These are phyloP conservation scores for Stichodactyla mertensii DNA, from an alignment of 64 coral and sea anemone species.

Conservation along the genomic window DNA sequence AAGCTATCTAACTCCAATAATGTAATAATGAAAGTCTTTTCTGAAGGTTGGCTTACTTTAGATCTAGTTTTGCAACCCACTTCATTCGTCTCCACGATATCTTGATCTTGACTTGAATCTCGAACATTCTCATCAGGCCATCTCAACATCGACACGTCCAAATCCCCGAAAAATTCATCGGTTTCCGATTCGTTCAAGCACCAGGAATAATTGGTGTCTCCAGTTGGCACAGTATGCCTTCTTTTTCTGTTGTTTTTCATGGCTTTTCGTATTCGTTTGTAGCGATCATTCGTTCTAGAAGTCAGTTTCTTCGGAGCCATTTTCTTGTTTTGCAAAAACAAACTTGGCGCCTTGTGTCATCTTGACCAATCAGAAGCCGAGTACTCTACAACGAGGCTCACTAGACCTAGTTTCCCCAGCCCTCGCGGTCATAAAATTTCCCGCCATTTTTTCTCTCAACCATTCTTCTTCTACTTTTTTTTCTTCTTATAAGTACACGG, in stretches of 20 bases:
- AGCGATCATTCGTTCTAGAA: conserved; percentile 12
- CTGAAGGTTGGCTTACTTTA: conserved; percentile 20
- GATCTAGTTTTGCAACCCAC: neutral
- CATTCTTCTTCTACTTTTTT: neutral
- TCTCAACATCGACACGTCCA: conserved; percentile 58
- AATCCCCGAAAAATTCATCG: conserved; percentile 50
- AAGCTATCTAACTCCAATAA: neutral
- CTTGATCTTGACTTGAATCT: conserved; percentile 56
- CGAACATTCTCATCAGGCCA: conserved; percentile 70
- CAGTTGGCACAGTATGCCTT: neutral
- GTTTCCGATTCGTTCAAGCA: conserved; percentile 31
- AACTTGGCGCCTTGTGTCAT: conserved; percentile 4
- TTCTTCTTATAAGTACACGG: neutral
- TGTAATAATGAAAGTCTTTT: neutral
- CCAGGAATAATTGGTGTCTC: conserved; percentile 24
- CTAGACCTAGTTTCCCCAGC: neutral
- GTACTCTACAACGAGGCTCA: neutral
- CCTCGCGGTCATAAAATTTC: no score
- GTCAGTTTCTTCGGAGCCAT: conserved; percentile 8
- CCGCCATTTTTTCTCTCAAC: neutral
- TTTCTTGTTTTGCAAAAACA: neutral
- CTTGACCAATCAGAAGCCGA: conserved; percentile 3
- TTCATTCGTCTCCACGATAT: neutral
- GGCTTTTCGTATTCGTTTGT: conserved; percentile 10
- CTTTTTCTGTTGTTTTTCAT: neutral